Evolutionary conservation across 1,140 invertebrate species (phyloP).

Genomic region (Drosophila ironensis): DNA sequence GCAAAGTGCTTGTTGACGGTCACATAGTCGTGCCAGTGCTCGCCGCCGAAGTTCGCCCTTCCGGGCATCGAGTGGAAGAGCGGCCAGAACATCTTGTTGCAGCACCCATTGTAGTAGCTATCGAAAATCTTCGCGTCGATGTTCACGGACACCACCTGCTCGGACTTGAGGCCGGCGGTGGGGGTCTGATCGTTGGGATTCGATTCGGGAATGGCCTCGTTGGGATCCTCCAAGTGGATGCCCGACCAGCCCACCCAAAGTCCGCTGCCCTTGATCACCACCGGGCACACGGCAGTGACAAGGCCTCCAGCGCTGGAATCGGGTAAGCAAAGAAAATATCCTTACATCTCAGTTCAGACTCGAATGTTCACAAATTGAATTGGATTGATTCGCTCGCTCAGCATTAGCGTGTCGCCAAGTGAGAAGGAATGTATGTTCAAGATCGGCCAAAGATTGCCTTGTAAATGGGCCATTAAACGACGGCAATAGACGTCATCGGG

Average conservation of each 20-base stretch:
- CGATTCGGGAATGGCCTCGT: slow-evolving; percentile 91
- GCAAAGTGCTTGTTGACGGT: slow-evolving; percentile 92
- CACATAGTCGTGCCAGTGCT: slow-evolving; percentile 92
- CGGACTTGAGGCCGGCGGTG: slow-evolving; percentile 90
- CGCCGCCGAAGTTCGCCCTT: slow-evolving; percentile 88
- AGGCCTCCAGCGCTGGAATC: slow-evolving; percentile 89
- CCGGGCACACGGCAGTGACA: slow-evolving; percentile 94
- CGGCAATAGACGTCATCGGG: slow-evolving; percentile 3
- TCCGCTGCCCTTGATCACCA: slow-evolving; percentile 91
- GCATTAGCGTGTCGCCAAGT: no score
- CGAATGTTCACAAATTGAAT: no score
- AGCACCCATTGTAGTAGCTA: slow-evolving; percentile 95
- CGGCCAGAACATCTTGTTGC: slow-evolving; percentile 96
- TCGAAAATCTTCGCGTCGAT: slow-evolving; percentile 89
- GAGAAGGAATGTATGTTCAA: no score
- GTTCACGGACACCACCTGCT: slow-evolving; percentile 91
- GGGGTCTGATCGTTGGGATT: slow-evolving; percentile 92
- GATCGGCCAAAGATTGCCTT: no score
- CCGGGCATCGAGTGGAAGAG: slow-evolving; percentile 95
- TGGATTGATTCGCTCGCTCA: no score
- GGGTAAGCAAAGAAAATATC: background rate
- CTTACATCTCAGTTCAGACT: no score
- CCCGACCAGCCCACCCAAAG: slow-evolving; percentile 96
- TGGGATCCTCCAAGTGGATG: slow-evolving; percentile 87
- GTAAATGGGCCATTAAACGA: background rate